Percentiles rank a stretch among this genome's conserved stretches.
Evolutionary conservation across 2,113 vertebrate species (phyloP).

Genomic region (Glaucomys volans): DNA sequence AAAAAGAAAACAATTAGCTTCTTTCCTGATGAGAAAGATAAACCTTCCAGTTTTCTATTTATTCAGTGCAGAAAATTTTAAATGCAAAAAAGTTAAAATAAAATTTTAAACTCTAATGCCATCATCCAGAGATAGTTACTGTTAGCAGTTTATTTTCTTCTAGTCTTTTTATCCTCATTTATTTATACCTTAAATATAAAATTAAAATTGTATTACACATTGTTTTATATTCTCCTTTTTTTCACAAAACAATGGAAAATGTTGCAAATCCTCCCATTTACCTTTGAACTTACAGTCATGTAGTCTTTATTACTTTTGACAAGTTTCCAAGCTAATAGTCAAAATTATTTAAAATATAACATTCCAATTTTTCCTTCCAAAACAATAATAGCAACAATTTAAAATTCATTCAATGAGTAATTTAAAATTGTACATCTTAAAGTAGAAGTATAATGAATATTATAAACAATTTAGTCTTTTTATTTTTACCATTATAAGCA

Average conservation of each 20-base stretch:
- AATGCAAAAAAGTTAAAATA: neutral
- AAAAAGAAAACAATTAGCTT: neutral
- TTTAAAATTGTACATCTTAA: neutral
- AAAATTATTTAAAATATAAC: slow-evolving; percentile 2
- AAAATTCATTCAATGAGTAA: slow-evolving; percentile 40
- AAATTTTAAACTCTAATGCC: neutral
- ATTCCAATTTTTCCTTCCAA: neutral
- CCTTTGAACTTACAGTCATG: neutral
- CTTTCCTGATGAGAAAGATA: slow-evolving; percentile 10
- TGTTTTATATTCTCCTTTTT: neutral
- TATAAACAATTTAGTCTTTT: neutral
- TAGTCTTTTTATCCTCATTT: slow-evolving; percentile 33
- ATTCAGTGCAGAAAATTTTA: neutral
- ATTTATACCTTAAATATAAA: neutral
- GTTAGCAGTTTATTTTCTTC: neutral
- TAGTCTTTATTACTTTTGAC: slow-evolving; percentile 27
- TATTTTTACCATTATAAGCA: slow-evolving; percentile 38
- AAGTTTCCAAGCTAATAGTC: slow-evolving; percentile 27
- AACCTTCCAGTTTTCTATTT: neutral
- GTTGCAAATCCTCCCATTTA: neutral
- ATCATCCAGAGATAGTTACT: slow-evolving; percentile 10
- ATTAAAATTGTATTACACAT: neutral
- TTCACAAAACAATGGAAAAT: slow-evolving; percentile 45
- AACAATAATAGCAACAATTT: neutral
- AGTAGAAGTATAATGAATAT: neutral